A percentile compares a stretch with the other conserved stretches of the same genome.
Conservation (phyloP, 2,797 vertebrate species). For the Gambusia yucatana region DNA sequence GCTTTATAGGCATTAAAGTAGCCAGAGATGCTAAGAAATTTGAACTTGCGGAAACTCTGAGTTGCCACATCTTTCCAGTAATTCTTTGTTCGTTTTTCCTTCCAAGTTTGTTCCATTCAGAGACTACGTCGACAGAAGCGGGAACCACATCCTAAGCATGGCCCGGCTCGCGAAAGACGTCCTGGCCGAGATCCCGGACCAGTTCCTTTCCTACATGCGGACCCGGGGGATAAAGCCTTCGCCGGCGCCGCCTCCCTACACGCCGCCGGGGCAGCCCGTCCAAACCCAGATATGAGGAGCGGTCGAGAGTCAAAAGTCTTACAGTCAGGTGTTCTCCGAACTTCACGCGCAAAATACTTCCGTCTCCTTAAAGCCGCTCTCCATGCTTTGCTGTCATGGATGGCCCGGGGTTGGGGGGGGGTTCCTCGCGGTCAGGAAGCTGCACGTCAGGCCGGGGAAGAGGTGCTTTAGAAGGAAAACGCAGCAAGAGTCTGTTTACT, state of each 20-base stretch:
- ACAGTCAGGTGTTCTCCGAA: constrained; percentile 36
- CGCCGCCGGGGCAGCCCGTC: constrained; percentile 85
- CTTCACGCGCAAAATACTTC: constrained; percentile 58
- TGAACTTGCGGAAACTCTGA: neutral
- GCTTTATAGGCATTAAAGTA: neutral
- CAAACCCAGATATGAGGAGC: constrained; percentile 93
- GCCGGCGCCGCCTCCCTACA: constrained; percentile 93
- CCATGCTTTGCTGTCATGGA: constrained; percentile 52
- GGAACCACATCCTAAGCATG: constrained; percentile 96
- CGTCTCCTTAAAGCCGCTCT: constrained; percentile 65
- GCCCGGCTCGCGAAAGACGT: constrained; percentile 96
- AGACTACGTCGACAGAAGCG: constrained; percentile 95
- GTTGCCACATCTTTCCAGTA: neutral
- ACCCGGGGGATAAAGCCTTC: constrained; percentile 95
- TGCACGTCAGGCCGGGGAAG: constrained; percentile 40
- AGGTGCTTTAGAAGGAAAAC: constrained; percentile 46
- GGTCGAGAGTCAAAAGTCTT: constrained; percentile 13
- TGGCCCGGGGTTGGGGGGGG: constrained; percentile 20
- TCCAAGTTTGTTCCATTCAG: constrained; percentile 95
- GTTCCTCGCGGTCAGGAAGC: constrained; percentile 71
- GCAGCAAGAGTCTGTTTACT: constrained; percentile 80
- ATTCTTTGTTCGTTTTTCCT: neutral
- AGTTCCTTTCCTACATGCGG: constrained; percentile 97
- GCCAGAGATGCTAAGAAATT: neutral
- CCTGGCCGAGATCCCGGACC: constrained; percentile 95